Conservation (phyloP, 1,140 invertebrate species). For the Trichomalopsis sarcophagae region DNA sequence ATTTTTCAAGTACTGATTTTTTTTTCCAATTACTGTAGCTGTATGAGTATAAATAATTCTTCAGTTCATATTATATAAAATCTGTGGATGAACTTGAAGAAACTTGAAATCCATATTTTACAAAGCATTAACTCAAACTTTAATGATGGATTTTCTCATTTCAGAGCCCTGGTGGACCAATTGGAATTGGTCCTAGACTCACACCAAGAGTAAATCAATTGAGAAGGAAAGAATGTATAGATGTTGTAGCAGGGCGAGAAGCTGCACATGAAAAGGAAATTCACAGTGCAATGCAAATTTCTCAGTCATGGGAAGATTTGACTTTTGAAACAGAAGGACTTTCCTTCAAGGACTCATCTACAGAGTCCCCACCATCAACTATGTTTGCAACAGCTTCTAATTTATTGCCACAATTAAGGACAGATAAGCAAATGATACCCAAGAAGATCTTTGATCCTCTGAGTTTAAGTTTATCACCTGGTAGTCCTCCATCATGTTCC, state of each 20-base stretch:
- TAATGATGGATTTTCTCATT: conserved; percentile 37
- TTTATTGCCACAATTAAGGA: conserved; percentile 61
- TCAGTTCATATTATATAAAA: not conserved
- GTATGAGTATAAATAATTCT: not conserved
- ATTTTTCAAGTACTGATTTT: not conserved
- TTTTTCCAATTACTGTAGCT: not conserved
- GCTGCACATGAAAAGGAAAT: conserved; percentile 92
- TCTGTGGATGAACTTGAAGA: not conserved
- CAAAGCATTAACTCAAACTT: not conserved
- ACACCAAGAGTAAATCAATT: conserved; percentile 90
- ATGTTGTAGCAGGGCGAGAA: conserved; percentile 86
- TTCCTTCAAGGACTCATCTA: conserved; percentile 69
- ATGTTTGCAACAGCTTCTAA: conserved; percentile 21
- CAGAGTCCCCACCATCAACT: conserved; percentile 63
- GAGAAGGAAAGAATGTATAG: conserved; percentile 90
- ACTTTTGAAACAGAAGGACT: conserved; percentile 81
- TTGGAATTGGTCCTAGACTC: conserved; percentile 77
- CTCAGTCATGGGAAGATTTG: conserved; percentile 92
- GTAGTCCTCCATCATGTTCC: conserved; percentile 74
- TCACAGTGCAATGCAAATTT: conserved; percentile 91
- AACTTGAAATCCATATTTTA: no score
- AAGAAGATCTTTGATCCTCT: conserved; percentile 71
- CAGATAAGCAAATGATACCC: conserved; percentile 63
- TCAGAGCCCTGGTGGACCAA: conserved; percentile 71
- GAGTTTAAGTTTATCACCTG: conserved; percentile 69